Base-by-base conservation (phyloP, 2,888 invertebrate genomes). In the Hemithea aestivaria region DNA sequence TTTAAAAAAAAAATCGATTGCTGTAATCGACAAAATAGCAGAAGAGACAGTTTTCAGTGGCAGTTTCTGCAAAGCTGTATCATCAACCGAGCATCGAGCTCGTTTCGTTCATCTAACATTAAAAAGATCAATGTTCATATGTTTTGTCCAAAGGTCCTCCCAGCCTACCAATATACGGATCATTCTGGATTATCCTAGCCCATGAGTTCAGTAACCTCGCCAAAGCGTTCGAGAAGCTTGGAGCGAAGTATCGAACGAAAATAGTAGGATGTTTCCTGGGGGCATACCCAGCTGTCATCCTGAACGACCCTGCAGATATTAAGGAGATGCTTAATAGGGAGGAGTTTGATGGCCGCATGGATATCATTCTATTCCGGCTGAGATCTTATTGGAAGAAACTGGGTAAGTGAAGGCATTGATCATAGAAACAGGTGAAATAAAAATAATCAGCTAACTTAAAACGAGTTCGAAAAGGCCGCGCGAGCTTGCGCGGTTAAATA, bases 261-360 rank as follows among this genome's bases (percentile, higher is more conserved):
- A 40, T 92, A 2, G 53, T 93, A 5, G 91, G 92, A 0, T 60
- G 90, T 6, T 84, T 88, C 53, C 44, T 92, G 29, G 92, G 91
- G 0, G 37, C 67, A 0, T 63, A 63, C 23, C 85, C 84, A 0
- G 60, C 85, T 0, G 73, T 91, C 0, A 79, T 90, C 0, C 78
- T 89, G 0, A 89, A 90, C 38, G 89, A 87, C 56, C 71, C 88
- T 0, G 73, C 77, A 1, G 76, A 87, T 10, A 80, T 91, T 0
- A 90, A 87, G 39, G 90, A 92, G 58, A 73, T 91, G 27, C 67
- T 92, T 0, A 72, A 74, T 20, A 81, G 88, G n/a, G 87, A 87
- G 8, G 90, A 89, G 29, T 91, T 90, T 35, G 90, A 91, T 58
- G 93, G 92, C 1, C 81, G 92, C 20, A 68, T 89, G 39, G 83